Evolutionary conservation across 2,888 invertebrate species (phyloP).

Genomic region (Cacoxenus indagator): DNA sequence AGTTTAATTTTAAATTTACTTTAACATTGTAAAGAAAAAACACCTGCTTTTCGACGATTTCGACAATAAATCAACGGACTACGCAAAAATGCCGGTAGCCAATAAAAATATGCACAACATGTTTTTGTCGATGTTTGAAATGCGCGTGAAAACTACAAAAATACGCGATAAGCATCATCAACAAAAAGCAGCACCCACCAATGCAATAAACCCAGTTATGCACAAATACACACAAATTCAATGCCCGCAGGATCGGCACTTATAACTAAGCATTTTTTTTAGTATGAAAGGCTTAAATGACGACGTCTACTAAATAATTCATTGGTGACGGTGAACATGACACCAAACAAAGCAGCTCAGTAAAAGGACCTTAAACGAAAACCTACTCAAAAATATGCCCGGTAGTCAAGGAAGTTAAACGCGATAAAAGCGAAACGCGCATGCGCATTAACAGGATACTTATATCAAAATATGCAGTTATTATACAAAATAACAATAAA

Average conservation of each 20-base stretch:
- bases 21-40: not conserved
- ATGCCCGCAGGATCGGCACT: constrained; percentile 32
- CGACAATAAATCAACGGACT: constrained; percentile 7
- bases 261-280: constrained; percentile 2
- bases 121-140: not conserved
- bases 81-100: constrained; percentile 9
- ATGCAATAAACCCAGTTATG: constrained; percentile 47
- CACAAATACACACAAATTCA: no score
- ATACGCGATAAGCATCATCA: constrained; percentile 36
- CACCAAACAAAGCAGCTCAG: constrained; percentile 31
- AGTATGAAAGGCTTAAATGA: constrained; percentile 34
- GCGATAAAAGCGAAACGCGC: constrained; percentile 25
- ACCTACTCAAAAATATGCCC: constrained; percentile 31
- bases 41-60: not conserved
- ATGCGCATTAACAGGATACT: constrained; percentile 38
- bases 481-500: not conserved
- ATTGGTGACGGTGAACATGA: constrained; percentile 54
- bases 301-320: constrained; percentile 46
- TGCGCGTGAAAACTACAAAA: constrained; percentile 19
- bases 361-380: constrained; percentile 36
- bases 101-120: constrained; percentile 11
- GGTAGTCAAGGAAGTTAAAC: constrained; percentile 34
- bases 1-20: not conserved
- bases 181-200: constrained; percentile 34
- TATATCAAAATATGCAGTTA: constrained; percentile 15